phyloP scores from a whole-genome alignment of 23 tunicate genomes.

The Trididemnum clinides region DNA sequence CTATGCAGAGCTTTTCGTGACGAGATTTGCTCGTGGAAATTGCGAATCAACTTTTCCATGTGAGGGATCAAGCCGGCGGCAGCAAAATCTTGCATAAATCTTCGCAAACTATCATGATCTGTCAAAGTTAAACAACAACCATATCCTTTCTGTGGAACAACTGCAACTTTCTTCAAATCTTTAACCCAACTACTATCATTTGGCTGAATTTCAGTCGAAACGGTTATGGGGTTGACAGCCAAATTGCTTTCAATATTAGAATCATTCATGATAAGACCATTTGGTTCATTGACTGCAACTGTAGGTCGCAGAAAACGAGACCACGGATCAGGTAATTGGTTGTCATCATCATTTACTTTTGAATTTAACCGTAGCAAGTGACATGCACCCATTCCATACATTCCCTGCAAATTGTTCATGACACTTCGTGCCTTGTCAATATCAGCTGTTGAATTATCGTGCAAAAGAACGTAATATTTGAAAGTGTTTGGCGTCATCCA shows the following conservation, averaged over 20 bases:
- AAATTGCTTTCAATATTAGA: background rate
- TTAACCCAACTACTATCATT: constrained; percentile 44
- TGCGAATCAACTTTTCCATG: constrained; percentile 80
- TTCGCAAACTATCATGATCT: constrained; percentile 65
- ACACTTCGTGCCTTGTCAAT: constrained; percentile 54
- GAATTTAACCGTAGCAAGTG: constrained; percentile 77
- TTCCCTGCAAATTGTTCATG: constrained; percentile 64
- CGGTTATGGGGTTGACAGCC: constrained; percentile 5
- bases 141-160: constrained; percentile 31
- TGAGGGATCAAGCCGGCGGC: constrained; percentile 73
- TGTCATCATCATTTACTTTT: constrained; percentile 29
- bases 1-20: constrained; percentile 75
- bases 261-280: constrained; percentile 29
- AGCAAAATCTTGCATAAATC: constrained; percentile 77
- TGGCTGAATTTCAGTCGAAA: constrained; percentile 20
- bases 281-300: background rate
- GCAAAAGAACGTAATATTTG: constrained; percentile 84
- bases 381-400: constrained; percentile 61
- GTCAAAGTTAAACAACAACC: constrained; percentile 80
- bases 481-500: constrained; percentile 98
- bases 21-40: constrained; percentile 67
- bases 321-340: constrained; percentile 78
- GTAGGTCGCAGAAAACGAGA: constrained; percentile 38
- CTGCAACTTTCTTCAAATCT: constrained; percentile 37
- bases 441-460: constrained; percentile 77